Percentiles rank a stretch among this genome's conserved stretches.
phyloP scores from a whole-genome alignment of 2,888 invertebrate genomes.

The Phasia obesa region DNA sequence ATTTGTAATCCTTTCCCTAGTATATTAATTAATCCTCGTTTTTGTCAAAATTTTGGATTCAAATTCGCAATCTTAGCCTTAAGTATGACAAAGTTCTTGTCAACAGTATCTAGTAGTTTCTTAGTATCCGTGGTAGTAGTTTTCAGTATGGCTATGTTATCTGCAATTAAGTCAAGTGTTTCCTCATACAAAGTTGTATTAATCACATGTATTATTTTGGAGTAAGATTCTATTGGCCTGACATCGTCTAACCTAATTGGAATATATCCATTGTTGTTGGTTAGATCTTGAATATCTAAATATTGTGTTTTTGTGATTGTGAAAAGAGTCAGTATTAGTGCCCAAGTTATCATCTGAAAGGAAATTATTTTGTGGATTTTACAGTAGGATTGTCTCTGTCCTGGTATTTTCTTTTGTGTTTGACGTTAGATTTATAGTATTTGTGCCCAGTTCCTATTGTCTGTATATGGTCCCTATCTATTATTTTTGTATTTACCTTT shows the following conservation, averaged over 20 bases:
- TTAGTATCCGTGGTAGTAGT: slow-evolving; percentile 26
- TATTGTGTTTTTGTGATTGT: slow-evolving; percentile 33
- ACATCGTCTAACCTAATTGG: slow-evolving; percentile 55
- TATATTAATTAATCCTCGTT: slow-evolving; percentile 8
- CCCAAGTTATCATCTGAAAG: slow-evolving; percentile 23
- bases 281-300: slow-evolving; percentile 62
- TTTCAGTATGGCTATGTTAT: slow-evolving; percentile 9
- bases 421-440: slow-evolving; percentile 28
- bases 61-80: slow-evolving; percentile 21
- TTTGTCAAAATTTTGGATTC: slow-evolving; percentile 26
- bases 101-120: slow-evolving; percentile 23
- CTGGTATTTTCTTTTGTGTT: slow-evolving; percentile 20
- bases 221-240: slow-evolving; percentile 51
- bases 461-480: slow-evolving; percentile 10
- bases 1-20: slow-evolving; percentile 4
- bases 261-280: slow-evolving; percentile 64
- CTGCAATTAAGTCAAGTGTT: slow-evolving; percentile 10
- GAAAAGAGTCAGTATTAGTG: not conserved
- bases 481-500: not conserved
- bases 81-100: slow-evolving; percentile 39
- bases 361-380: slow-evolving; percentile 10
- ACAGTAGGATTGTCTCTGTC: slow-evolving; percentile 12
- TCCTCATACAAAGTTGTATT: slow-evolving; percentile 42
- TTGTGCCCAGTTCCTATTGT: slow-evolving; percentile 19
- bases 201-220: slow-evolving; percentile 62